Evolutionary conservation across 2,888 invertebrate genomes (phyloP).

Genomic region (Drosophila yooni): DNA sequence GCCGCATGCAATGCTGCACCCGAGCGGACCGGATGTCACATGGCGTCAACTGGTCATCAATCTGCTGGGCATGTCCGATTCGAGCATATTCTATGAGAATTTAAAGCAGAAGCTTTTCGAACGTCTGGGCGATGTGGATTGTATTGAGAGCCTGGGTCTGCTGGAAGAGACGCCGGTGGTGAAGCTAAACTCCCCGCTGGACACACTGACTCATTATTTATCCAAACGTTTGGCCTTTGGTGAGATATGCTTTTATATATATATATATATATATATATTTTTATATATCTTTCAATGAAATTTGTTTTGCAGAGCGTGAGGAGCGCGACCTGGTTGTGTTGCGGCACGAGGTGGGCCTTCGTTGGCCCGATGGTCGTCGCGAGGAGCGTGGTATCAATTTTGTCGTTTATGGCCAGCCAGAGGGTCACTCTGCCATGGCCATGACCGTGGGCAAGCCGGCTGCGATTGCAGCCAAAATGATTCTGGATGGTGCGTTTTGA

Average conservation of each 20-base stretch:
- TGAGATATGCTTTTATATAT: conserved; percentile 75
- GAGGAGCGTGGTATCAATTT: conserved; percentile 94
- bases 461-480: conserved; percentile 98
- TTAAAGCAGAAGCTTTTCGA: conserved; percentile 93
- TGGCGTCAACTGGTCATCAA: conserved; percentile 97
- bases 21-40: conserved; percentile 97
- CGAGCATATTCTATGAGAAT: conserved; percentile 96
- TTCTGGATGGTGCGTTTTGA: conserved; percentile 89
- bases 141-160: conserved; percentile 94
- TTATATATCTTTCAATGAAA: not conserved
- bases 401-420: conserved; percentile 93
- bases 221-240: conserved; percentile 92
- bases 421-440: conserved; percentile 97
- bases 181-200: conserved; percentile 94
- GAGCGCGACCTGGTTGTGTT: conserved; percentile 98
- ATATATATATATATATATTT: conserved; percentile 3
- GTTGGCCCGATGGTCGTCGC: conserved; percentile 94
- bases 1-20: conserved; percentile 95
- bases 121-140: conserved; percentile 91
- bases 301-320: conserved; percentile 86
- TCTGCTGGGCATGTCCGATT: conserved; percentile 92
- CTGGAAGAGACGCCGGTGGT: conserved; percentile 92
- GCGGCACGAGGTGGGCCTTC: conserved; percentile 96
- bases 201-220: conserved; percentile 96
- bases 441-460: conserved; percentile 96